A percentile compares a stretch with the other conserved stretches of the same genome.
phyloP scores from a whole-genome alignment of 2,888 invertebrate species.

The Hypomecis atomaria region DNA sequence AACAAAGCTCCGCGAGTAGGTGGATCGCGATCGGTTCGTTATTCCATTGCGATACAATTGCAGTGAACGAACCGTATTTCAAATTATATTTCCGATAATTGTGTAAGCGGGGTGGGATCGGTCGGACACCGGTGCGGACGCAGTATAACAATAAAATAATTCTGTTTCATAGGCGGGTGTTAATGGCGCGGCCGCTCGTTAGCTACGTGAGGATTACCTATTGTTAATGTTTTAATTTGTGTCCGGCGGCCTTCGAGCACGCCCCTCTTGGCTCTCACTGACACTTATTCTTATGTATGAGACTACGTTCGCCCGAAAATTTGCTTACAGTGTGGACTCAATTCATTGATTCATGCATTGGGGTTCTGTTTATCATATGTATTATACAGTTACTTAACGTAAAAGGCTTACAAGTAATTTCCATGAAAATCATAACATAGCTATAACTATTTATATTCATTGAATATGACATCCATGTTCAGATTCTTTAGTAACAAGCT shows the following conservation, averaged over 20 bases:
- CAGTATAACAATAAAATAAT: slow-evolving; percentile 76
- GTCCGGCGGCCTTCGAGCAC: slow-evolving; percentile 55
- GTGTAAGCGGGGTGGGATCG: slow-evolving; percentile 57
- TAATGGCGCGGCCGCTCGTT: slow-evolving; percentile 77
- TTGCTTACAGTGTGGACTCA: neutral
- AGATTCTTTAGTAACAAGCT: slow-evolving; percentile 26
- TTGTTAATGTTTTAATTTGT: slow-evolving; percentile 82
- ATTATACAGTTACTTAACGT: too few relatives aligned
- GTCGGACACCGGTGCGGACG: slow-evolving; percentile 47
- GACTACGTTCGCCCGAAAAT: neutral
- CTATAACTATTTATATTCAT: neutral
- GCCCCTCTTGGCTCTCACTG: slow-evolving; percentile 43
- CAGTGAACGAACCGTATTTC: slow-evolving; percentile 48
- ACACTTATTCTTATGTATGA: slow-evolving; percentile 23
- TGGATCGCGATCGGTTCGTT: slow-evolving; percentile 35
- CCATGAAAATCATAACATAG: neutral
- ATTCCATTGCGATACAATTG: slow-evolving; percentile 41
- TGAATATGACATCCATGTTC: slow-evolving; percentile 9
- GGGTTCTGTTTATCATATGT: too few relatives aligned
- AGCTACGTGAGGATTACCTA: slow-evolving; percentile 76
- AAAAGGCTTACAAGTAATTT: neutral
- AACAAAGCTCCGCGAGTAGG: slow-evolving; percentile 28
- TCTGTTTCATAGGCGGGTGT: slow-evolving; percentile 73
- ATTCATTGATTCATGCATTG: neutral
- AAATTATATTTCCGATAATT: slow-evolving; percentile 60